Evolutionary conservation across 2,888 invertebrate genomes (phyloP), one percentile per base, ranked within the genome.

Genomic region (Hypomecis atomaria): DNA sequence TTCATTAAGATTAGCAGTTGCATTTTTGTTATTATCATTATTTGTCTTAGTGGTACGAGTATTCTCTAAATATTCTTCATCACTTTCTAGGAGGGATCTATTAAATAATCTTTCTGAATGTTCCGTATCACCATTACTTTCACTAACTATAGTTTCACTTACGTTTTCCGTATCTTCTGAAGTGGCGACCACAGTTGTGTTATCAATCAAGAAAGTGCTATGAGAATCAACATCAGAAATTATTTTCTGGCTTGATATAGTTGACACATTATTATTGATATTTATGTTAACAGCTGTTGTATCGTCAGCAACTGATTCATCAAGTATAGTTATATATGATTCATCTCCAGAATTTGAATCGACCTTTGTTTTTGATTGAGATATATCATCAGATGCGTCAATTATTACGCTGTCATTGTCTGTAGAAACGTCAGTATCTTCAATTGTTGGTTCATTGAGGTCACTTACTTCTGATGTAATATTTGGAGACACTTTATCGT

Each of bases 81-180:
- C 33, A 52, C 5, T 52, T n/a, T 40, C 52, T 40, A 52, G 4
- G 10, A 40, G 6, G 10, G 52, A 52, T 52, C 52, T 52, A 52
- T 23, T 33, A 23, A 10, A 50, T 13, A 50, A 40, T 42, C 52
- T 52, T 33, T 42, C 52, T 6, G 40, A 42, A 42, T 33, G 6
- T 9, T 42, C 52, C 4, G 10, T 23, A 33, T 33, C 6, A 40
- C 11, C 11, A 52, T 33, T 40, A 23, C 13, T 36, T 0, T 50
- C 13, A 37, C 11, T 9, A 13, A 13, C 13, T 0, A 11, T 11
- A 7, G 13, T 50, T 37, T 33, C 33, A 42, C 38, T 6, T 9
- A 23, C 13, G 5, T 40, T 40, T 52, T 40, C 23, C 2, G 10
- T n/a, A 40, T 10, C 40, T 33, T 10, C 5, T n/a, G n/a, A 33